Evolutionary conservation across 2,113 vertebrate species (phyloP), one percentile per base, ranked within the genome.

Genomic region (Scatophagus argus): DNA sequence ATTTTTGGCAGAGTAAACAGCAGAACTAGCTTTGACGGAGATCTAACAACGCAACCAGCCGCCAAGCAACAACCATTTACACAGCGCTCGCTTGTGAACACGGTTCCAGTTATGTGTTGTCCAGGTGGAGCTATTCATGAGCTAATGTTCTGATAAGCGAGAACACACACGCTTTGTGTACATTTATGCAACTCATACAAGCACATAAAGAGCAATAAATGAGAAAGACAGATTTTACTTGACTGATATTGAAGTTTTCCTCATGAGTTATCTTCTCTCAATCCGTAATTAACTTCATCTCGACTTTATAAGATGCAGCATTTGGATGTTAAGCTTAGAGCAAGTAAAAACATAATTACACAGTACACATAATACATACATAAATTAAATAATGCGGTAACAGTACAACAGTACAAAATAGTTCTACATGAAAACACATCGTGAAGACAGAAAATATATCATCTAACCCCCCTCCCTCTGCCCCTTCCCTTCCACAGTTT

Each of bases 141-240:
- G 70, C 62, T 85, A 79, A 86, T 84, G 71, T 74, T 83, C 74
- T 87, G 87, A 87, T 91, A 91, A 86, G 75, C 71, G 10, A 70
- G 47, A 68, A 76, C 51, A 72, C 46, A 77, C 68, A 77, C 32
- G 60, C 60, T 75, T 59, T 74, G 82, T 84, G 73, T 76, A 79
- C 75, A 70, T 67, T 82, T 63, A 86, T 44, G 54, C 39, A 80
- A 73, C 54, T 62, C 81, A 69, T 41, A 77, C 65, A 87, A 74
- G 75, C 51, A 74, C 39, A 70, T n/a, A 49, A n/a, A 71, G 51
- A 72, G 61, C 27, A 63, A 73, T 17, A 44, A 63, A 73, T 17
- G 39, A 32, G 19, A 65, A 17, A 61, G 12, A n/a, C 2, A 10
- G 11, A 25, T 55, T 31, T 43, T 54, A 36, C 46, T 36, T 1